phyloP scores from a whole-genome alignment of 2,113 vertebrate genomes.

The Psephotus haematonotus region DNA sequence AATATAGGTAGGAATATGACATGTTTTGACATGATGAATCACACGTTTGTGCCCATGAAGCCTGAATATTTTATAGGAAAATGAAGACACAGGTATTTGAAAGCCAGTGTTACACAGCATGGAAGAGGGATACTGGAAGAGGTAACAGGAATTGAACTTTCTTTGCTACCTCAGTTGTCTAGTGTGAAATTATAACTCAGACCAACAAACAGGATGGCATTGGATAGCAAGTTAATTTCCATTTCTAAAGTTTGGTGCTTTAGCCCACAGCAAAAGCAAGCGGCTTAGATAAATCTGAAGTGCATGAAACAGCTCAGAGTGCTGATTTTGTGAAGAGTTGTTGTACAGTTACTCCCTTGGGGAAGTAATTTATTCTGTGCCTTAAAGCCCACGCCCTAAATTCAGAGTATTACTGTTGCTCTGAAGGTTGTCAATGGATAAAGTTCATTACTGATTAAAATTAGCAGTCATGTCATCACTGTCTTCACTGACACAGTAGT shows the following conservation, averaged over 20 bases:
- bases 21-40: not conserved
- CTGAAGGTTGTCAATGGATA: not conserved
- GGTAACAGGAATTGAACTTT: not conserved
- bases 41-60: accelerated
- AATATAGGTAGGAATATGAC: not conserved
- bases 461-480: not conserved
- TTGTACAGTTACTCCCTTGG: not conserved
- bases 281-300: not conserved
- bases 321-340: not conserved
- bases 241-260: not conserved
- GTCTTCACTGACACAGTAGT: not conserved
- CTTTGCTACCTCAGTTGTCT: not conserved
- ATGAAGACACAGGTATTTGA: not conserved
- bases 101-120: not conserved
- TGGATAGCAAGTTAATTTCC: not conserved
- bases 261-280: not conserved
- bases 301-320: not conserved
- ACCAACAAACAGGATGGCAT: not conserved
- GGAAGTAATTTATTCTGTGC: not conserved
- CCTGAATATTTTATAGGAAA: not conserved
- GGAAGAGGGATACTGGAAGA: not conserved
- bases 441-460: not conserved
- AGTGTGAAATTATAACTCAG: not conserved
- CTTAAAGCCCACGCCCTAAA: not conserved
- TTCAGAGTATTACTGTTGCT: not conserved